Evolutionary conservation across 2,888 invertebrate genomes (phyloP).

Genomic region (Eristalinus sepulchralis): DNA sequence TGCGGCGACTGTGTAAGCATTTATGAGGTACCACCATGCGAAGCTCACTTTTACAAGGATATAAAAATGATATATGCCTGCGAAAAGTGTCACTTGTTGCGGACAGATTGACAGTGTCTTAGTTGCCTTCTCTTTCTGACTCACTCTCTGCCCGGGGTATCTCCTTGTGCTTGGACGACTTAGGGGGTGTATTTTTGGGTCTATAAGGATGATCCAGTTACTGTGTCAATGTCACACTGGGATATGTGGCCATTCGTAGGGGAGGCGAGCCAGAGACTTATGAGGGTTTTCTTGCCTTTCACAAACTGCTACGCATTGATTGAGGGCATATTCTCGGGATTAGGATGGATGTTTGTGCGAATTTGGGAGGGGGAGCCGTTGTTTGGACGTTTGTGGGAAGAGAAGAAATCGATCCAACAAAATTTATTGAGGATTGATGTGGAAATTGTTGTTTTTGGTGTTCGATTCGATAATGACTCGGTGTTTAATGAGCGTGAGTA

Average conservation of each 20-base stretch:
- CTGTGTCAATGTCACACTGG: conserved; percentile 64
- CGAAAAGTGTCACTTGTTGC: conserved; percentile 77
- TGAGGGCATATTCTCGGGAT: conserved; percentile 43
- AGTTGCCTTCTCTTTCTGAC: not conserved
- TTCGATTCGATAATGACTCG: conserved; percentile 32
- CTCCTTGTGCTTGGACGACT: not conserved
- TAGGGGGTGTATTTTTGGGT: conserved; percentile 36
- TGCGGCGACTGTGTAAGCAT: conserved; percentile 51
- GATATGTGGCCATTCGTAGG: conserved; percentile 56
- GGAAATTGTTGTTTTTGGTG: conserved; percentile 11
- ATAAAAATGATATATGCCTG: conserved; percentile 78
- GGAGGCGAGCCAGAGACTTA: conserved; percentile 36
- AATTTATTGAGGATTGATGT: conserved; percentile 16
- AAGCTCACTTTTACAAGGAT: conserved; percentile 67
- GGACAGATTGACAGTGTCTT: conserved; percentile 54
- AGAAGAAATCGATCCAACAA: conserved; percentile 63
- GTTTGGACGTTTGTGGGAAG: not conserved
- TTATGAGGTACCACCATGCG: conserved; percentile 74
- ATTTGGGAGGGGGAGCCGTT: conserved; percentile 3
- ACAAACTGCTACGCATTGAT: conserved; percentile 38
- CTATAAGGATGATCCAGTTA: conserved; percentile 63
- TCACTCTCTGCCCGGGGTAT: too few species aligned
- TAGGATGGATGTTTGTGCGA: conserved; percentile 25
- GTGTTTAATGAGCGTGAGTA: conserved; percentile 27
- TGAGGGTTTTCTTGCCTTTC: conserved; percentile 24